These are phyloP conservation scores for Bembecia ichneumoniformis DNA, from an alignment of 2,888 invertebrate species.

Conservation along the genomic window DNA sequence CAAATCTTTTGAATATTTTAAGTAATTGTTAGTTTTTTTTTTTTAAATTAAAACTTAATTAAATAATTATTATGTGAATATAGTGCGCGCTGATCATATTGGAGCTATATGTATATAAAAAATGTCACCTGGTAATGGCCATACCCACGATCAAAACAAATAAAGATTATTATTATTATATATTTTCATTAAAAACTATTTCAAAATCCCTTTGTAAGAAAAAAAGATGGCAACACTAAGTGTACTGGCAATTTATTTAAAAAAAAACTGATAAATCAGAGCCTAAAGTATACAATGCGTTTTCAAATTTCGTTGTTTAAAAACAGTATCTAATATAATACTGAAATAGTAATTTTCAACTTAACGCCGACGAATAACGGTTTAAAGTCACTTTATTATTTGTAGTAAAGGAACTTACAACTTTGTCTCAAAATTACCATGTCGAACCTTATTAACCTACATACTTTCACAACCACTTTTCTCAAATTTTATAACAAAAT, in stretches of 20 bases:
- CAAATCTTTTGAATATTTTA: too few species aligned
- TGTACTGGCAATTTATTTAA: background rate
- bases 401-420: conserved; percentile 42
- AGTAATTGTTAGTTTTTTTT: too few species aligned
- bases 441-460: conserved; percentile 26
- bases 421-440: conserved; percentile 17
- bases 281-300: background rate
- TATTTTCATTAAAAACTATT: too few species aligned
- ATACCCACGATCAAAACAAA: too few species aligned
- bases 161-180: too few species aligned
- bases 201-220: background rate
- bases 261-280: background rate
- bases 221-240: background rate
- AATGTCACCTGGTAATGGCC: too few species aligned
- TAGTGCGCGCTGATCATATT: too few species aligned
- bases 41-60: too few species aligned
- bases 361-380: conserved; percentile 47
- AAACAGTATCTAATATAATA: conserved; percentile 20
- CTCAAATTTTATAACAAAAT: conserved; percentile 26
- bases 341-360: conserved; percentile 9
- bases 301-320: conserved; percentile 23
- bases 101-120: too few species aligned
- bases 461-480: conserved; percentile 62
- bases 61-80: too few species aligned
- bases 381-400: conserved; percentile 44